Conservation (phyloP, 2,888 invertebrate genomes). For the Allygus modestus region DNA sequence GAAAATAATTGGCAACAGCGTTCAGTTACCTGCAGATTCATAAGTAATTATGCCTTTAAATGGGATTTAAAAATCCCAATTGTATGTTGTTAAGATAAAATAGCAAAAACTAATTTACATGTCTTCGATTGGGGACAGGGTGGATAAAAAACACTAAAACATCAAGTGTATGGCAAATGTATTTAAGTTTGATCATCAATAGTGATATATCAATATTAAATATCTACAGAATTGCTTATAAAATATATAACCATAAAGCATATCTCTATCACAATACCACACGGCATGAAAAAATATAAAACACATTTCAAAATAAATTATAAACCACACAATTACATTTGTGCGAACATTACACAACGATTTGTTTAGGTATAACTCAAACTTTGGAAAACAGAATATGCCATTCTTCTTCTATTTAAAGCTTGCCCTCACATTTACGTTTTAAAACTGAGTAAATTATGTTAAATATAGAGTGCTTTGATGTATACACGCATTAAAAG, state of each 20-base stretch:
- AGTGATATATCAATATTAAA: slow-evolving; percentile 36
- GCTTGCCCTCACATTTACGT: background rate
- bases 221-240: slow-evolving; percentile 49
- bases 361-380: background rate
- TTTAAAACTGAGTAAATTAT: no score
- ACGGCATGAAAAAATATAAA: slow-evolving; percentile 61
- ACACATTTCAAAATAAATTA: slow-evolving; percentile 58
- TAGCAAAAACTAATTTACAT: no score
- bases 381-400: background rate
- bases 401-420: background rate
- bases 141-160: background rate
- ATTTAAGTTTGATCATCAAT: slow-evolving; percentile 32
- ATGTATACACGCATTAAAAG: no score
- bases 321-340: slow-evolving; percentile 27
- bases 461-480: no score
- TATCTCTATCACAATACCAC: slow-evolving; percentile 46
- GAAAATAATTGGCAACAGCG: no score
- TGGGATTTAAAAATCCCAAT: no score
- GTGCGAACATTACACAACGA: slow-evolving; percentile 1
- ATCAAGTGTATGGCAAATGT: slow-evolving; percentile 33
- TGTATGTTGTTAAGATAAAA: no score
- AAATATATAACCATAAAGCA: slow-evolving; percentile 52
- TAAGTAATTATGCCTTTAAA: no score
- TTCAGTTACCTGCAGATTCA: no score
- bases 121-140: no score